Evolutionary conservation across 1,140 invertebrate genomes (phyloP), one percentile per base, ranked within the genome.

Genomic region (Pectinophora gossypiella): DNA sequence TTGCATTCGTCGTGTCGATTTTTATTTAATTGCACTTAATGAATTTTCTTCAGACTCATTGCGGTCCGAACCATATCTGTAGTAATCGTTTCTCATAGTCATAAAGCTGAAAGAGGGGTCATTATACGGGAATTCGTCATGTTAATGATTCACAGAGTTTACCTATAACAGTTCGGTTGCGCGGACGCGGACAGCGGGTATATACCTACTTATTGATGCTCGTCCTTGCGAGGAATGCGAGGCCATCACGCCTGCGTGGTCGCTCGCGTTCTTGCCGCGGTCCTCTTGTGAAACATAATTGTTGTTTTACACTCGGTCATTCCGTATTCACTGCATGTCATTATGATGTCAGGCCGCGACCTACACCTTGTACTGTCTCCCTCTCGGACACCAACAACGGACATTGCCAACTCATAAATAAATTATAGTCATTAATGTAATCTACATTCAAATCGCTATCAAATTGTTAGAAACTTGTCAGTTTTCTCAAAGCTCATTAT

Each of bases 141-240:
- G 22, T 42, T 47, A 54, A 60, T 60, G 52, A 55, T 40, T 60
- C 53, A 3, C 45, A 55, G 49, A 49, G 32, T 19, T 12, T 40
- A 44, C 46, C 44, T 46, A 59, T 62, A 43, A n/a, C 44, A 44
- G 54, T 68, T 54, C 51, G 48, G 56, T 64, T n/a, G n/a, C 44
- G 49, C 49, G 32, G 19, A 60, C 49, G 59, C 50, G 53, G 19
- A 19, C n/a, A 19, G 19, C 53, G 21, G 44, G 55, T 59, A 67
- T 64, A 54, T 59, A 61, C 65, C 69, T 72, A 60, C 63, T 59
- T n/a, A n/a, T n/a, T n/a, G n/a, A n/a, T n/a, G 45, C 68, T 76
- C 85, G 85, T 87, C 85, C 85, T 88, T 88, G 85, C 59, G 60
- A 79, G 76, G 85, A 88, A 88, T 88, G 85, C 79, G 84, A 87